Percentiles rank a stretch among this genome's conserved stretches.
phyloP scores from a whole-genome alignment of 2,888 invertebrate genomes.

The Chaetoderma sp. region DNA sequence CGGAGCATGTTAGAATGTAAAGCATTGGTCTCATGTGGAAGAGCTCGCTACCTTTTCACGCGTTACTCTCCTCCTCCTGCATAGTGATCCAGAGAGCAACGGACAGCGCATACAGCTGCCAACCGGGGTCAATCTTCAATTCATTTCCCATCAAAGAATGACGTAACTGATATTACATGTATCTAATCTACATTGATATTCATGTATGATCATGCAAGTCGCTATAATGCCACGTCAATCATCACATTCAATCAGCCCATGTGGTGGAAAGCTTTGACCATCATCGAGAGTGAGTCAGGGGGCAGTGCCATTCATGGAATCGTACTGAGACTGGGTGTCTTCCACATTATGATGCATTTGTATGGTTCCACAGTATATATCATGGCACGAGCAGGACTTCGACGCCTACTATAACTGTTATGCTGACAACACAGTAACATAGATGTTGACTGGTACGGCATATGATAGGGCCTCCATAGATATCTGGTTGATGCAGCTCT shows the following conservation, averaged over 20 bases:
- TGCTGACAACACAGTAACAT: constrained; percentile 21
- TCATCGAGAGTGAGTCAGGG: not conserved
- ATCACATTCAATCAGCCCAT: constrained; percentile 31
- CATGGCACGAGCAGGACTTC: not conserved
- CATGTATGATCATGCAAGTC: constrained; percentile 13
- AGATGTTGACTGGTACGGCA: constrained; percentile 46
- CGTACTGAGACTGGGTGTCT: not conserved
- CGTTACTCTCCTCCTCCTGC: too few species aligned
- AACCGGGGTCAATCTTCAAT: too few species aligned
- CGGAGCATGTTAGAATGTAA: too few species aligned
- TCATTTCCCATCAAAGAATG: too few species aligned
- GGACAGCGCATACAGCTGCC: too few species aligned
- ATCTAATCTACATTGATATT: too few species aligned
- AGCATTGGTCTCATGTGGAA: too few species aligned
- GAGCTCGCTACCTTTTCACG: too few species aligned
- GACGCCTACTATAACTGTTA: not conserved
- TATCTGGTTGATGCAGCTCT: too few species aligned
- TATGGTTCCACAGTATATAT: constrained; percentile 31
- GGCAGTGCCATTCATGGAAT: not conserved
- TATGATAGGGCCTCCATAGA: constrained; percentile 35
- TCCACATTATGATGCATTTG: constrained; percentile 21
- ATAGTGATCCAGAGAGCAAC: too few species aligned
- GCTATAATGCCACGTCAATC: constrained; percentile 17
- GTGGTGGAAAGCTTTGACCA: constrained; percentile 29
- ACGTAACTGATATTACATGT: too few species aligned